Evolutionary conservation across 2,888 invertebrate genomes (phyloP).

Genomic region (Drosophila limbata): DNA sequence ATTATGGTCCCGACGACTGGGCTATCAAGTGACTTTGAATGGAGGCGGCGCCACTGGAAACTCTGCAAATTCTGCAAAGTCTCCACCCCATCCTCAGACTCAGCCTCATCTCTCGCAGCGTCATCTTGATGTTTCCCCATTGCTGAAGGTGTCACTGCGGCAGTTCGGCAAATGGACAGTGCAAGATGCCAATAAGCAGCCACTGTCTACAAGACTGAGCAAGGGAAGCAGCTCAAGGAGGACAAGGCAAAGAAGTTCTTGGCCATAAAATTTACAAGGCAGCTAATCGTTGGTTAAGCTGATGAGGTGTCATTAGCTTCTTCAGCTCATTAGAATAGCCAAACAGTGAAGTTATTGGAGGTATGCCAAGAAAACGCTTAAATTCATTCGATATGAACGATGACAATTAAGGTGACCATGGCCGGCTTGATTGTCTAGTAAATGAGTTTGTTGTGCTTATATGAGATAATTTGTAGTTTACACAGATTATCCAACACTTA

Average conservation of each 20-base stretch:
- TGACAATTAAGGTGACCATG: constrained; percentile 21
- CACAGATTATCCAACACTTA: background rate
- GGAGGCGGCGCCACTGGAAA: constrained; percentile 69
- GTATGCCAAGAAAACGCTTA: constrained; percentile 29
- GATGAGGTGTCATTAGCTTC: constrained; percentile 43
- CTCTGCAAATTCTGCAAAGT: constrained; percentile 12
- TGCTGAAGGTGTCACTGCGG: constrained; percentile 65
- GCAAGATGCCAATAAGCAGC: constrained; percentile 42
- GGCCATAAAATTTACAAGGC: constrained; percentile 44
- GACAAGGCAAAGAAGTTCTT: constrained; percentile 17
- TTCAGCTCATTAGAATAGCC: constrained; percentile 39
- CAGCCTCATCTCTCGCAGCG: background rate
- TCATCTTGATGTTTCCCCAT: constrained; percentile 21
- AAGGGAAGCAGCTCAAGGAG: background rate
- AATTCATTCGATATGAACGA: constrained; percentile 34
- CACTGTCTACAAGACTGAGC: constrained; percentile 2
- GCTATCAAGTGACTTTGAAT: constrained; percentile 75
- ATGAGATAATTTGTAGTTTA: background rate
- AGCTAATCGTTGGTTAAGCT: constrained; percentile 52
- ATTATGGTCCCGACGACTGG: constrained; percentile 68
- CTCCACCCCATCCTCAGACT: background rate
- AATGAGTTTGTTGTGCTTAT: background rate
- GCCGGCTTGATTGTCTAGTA: background rate
- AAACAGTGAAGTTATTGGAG: constrained; percentile 9
- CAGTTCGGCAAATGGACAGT: constrained; percentile 62